Conservation (phyloP, 2,797 vertebrate species). For the Rhyacichthys aspro region DNA sequence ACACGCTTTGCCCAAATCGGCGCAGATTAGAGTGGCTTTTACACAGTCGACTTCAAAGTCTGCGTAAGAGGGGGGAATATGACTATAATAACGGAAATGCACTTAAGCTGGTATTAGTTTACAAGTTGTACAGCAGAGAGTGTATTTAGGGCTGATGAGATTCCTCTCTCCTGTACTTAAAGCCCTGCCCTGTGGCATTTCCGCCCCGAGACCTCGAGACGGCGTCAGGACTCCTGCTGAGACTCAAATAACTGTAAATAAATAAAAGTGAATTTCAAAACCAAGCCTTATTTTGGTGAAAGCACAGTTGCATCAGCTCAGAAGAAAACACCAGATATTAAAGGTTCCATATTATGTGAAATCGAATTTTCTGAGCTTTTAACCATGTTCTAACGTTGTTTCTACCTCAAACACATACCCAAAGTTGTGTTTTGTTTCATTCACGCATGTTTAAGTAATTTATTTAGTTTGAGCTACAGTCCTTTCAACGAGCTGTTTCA, state of each 20-base stretch:
- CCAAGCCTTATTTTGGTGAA: not conserved
- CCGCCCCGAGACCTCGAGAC: not conserved
- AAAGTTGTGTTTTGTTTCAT: no score
- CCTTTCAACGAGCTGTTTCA: no score
- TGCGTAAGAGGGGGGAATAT: constrained; percentile 9
- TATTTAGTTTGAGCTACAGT: no score
- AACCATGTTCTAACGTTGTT: no score
- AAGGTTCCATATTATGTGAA: no score
- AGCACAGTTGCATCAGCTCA: constrained; percentile 1
- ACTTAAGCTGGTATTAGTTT: constrained; percentile 55
- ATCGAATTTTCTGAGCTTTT: no score
- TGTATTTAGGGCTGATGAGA: constrained; percentile 53
- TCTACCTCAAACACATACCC: no score
- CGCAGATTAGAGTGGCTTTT: constrained; percentile 71
- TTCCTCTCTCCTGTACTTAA: constrained; percentile 2
- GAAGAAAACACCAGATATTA: not conserved
- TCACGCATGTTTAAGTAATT: no score
- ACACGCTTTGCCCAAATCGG: constrained; percentile 68
- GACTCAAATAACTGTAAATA: not conserved
- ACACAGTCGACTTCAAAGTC: constrained; percentile 69
- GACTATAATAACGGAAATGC: constrained; percentile 52
- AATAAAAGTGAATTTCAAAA: not conserved
- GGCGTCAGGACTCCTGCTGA: constrained; percentile 21
- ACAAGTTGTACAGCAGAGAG: constrained; percentile 42
- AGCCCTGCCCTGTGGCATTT: constrained; percentile 7